A percentile compares a stretch with the other conserved stretches of the same genome.
Conservation (phyloP, 1,140 invertebrate species). For the Drosophila pandora region DNA sequence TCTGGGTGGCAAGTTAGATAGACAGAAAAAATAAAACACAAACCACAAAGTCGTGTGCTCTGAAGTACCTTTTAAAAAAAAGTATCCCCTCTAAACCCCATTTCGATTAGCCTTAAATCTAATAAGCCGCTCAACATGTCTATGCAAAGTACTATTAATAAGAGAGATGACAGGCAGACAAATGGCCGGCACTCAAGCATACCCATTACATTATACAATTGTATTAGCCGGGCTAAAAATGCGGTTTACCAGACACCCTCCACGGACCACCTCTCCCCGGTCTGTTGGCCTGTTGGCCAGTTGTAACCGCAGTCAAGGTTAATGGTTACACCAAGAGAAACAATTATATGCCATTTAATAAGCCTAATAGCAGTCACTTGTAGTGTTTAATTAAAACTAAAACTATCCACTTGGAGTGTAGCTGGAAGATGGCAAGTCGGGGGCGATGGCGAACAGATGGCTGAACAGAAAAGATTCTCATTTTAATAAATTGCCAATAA, state of each 20-base stretch:
- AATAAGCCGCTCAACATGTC: constrained; percentile 27
- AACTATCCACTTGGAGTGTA: neutral
- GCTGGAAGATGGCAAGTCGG: neutral
- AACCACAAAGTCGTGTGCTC: neutral
- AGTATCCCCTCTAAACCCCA: neutral
- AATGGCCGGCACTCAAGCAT: constrained; percentile 50
- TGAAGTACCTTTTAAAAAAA: constrained; percentile 7
- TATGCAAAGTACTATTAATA: constrained; percentile 17
- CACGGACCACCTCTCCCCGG: neutral
- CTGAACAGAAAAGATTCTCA: constrained; percentile 13
- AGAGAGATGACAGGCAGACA: constrained; percentile 23
- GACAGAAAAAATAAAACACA: neutral
- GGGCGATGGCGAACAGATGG: neutral
- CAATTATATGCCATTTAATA: neutral
- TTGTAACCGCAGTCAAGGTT: constrained; percentile 67
- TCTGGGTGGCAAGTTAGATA: neutral
- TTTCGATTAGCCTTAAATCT: constrained; percentile 6
- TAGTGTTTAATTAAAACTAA: neutral
- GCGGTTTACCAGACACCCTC: constrained; percentile 38
- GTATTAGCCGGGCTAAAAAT: constrained; percentile 56
- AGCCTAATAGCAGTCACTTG: neutral
- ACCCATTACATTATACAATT: constrained; percentile 33
- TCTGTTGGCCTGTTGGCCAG: neutral
- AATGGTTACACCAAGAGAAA: constrained; percentile 24
- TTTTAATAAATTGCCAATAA: constrained; percentile 39